Conservation (phyloP, 2,113 vertebrate genomes). For the Talpa occidentalis region DNA sequence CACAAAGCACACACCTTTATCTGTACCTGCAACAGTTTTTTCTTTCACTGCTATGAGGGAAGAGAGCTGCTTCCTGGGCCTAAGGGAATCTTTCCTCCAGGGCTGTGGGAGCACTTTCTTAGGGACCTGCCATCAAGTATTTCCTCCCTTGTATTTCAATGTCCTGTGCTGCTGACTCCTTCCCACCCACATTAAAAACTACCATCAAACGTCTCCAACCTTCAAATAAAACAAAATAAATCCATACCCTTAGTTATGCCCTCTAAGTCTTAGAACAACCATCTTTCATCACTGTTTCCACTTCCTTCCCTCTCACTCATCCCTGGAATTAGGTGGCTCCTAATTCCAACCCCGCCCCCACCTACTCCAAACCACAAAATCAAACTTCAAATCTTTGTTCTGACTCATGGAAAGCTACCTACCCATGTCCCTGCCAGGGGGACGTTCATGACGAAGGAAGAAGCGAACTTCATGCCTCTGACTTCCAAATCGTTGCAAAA, state of each 20-base stretch:
- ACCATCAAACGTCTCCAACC: not conserved
- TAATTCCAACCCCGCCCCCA: fast-evolving
- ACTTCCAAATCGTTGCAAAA: constrained; percentile 93
- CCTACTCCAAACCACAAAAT: not conserved
- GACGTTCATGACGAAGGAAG: constrained; percentile 94
- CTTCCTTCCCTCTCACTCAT: not conserved
- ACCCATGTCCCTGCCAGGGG: constrained; percentile 91
- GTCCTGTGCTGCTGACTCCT: not conserved
- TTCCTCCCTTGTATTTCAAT: not conserved
- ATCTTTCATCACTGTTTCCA: not conserved
- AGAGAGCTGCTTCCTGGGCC: not conserved
- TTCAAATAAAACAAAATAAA: not conserved
- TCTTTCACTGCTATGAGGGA: not conserved
- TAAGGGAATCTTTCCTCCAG: too few relatives aligned
- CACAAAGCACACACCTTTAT: too few relatives aligned
- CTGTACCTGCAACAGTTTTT: too few relatives aligned
- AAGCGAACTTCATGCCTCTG: constrained; percentile 94
- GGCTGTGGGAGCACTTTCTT: not conserved
- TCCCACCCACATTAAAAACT: not conserved
- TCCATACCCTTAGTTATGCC: not conserved
- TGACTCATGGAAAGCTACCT: not conserved
- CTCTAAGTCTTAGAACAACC: not conserved
- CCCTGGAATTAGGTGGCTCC: not conserved
- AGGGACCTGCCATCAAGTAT: fast-evolving
- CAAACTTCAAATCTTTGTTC: not conserved